Conservation (phyloP, 1,140 invertebrate species). For the Pemphigus obesinymphae region DNA sequence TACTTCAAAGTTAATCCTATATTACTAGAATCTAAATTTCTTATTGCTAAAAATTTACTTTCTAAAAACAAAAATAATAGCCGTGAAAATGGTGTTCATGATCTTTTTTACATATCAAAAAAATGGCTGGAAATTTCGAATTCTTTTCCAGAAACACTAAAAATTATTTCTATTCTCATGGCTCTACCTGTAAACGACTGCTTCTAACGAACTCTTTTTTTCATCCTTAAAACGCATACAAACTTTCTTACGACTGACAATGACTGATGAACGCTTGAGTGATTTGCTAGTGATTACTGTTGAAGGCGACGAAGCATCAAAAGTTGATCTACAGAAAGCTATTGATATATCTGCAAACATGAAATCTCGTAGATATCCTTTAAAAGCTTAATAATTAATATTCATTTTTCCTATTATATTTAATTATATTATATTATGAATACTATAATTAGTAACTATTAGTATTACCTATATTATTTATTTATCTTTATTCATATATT, state of each 20-base stretch:
- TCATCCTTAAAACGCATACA: background rate
- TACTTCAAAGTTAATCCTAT: constrained; percentile 11
- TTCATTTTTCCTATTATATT: too few species aligned
- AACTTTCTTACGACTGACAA: too few species aligned
- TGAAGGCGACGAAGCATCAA: background rate
- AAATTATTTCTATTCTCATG: too few species aligned
- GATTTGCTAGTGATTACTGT: constrained; percentile 2
- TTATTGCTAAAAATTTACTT: too few species aligned
- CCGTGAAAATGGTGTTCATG: constrained; percentile 2
- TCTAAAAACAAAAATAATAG: constrained; percentile 2
- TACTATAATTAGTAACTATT: too few species aligned
- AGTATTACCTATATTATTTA: too few species aligned
- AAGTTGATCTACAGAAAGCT: background rate
- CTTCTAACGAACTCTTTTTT: background rate
- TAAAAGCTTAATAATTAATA: too few species aligned
- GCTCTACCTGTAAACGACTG: background rate
- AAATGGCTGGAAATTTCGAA: background rate
- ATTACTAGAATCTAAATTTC: background rate
- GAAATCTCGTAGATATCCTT: too few species aligned
- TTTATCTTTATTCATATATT: too few species aligned
- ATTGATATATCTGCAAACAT: too few species aligned
- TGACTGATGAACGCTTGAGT: background rate
- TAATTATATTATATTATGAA: too few species aligned
- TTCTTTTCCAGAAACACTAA: background rate
- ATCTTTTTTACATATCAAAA: constrained; percentile 2